Percentiles rank a stretch among this genome's conserved stretches.
Evolutionary conservation across 2,888 invertebrate genomes (phyloP).

Genomic region (Eudasyphora cyanicolor): DNA sequence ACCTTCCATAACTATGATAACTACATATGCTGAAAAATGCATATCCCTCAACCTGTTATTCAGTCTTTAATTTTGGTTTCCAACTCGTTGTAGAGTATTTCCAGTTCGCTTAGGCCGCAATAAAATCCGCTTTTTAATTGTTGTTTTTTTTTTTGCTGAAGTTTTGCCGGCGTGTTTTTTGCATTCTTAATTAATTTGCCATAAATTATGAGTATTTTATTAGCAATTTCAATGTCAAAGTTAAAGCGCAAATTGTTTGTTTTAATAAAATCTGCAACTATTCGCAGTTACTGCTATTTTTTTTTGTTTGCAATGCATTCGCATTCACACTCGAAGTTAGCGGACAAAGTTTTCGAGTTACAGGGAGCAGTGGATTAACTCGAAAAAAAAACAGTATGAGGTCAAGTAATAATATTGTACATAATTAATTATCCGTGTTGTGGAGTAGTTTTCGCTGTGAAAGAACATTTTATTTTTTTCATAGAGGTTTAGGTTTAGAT

Average conservation of each 20-base stretch:
- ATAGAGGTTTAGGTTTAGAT: no score
- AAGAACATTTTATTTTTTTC: no score
- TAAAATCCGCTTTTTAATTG: not conserved
- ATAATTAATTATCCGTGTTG: no score
- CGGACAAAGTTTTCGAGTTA: not conserved
- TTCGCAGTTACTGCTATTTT: not conserved
- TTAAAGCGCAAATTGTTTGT: slow-evolving; percentile 53
- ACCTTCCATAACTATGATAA: no score
- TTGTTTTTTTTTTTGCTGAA: not conserved
- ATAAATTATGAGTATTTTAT: slow-evolving; percentile 61
- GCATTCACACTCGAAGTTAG: not conserved
- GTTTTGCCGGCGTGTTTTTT: slow-evolving; percentile 10
- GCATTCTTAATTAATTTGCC: slow-evolving; percentile 53
- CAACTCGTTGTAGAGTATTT: no score
- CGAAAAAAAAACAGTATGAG: not conserved
- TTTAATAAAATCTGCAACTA: slow-evolving; percentile 7
- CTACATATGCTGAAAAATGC: no score
- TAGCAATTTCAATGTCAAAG: slow-evolving; percentile 69
- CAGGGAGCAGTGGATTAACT: not conserved
- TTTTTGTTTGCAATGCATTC: not conserved
- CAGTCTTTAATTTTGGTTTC: no score
- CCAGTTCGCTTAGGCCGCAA: no score
- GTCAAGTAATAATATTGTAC: no score
- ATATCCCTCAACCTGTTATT: no score
- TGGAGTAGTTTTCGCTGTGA: no score